Conservation (phyloP, 2,113 vertebrate genomes). For the Azemiops feae region DNA sequence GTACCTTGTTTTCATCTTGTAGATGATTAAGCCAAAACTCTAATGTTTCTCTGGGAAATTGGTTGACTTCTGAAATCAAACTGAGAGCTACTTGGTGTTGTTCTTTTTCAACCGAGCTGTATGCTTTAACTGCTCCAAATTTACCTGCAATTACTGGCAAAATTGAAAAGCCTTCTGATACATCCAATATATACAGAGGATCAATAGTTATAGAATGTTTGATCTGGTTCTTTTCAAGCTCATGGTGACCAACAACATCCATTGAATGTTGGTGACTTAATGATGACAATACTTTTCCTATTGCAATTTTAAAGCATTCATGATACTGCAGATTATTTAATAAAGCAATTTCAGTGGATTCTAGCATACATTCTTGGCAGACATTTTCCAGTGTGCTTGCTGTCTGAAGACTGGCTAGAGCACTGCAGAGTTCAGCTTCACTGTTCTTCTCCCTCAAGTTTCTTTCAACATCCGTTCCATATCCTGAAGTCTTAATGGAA, state of each 20-base stretch:
- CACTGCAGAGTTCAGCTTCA: slow-evolving; percentile 88
- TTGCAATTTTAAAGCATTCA: slow-evolving; percentile 78
- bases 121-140: slow-evolving; percentile 84
- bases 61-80: slow-evolving; percentile 78
- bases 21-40: slow-evolving; percentile 91
- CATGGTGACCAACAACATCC: slow-evolving; percentile 42
- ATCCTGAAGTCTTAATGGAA: slow-evolving; percentile 65
- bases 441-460: slow-evolving; percentile 54
- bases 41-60: slow-evolving; percentile 77
- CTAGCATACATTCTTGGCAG: slow-evolving; percentile 76
- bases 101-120: slow-evolving; percentile 91
- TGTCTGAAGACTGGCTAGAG: slow-evolving; percentile 87
- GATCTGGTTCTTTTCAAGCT: slow-evolving; percentile 32
- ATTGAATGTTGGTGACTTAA: slow-evolving; percentile 63
- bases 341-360: slow-evolving; percentile 88
- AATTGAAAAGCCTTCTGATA: slow-evolving; percentile 94
- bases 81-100: slow-evolving; percentile 83
- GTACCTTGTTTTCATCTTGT: slow-evolving; percentile 82
- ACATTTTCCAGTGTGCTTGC: slow-evolving; percentile 58
- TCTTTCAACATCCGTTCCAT: slow-evolving; percentile 63
- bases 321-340: slow-evolving; percentile 87
- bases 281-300: slow-evolving; percentile 77
- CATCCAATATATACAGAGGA: slow-evolving; percentile 86
- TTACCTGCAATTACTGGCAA: slow-evolving; percentile 86
- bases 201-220: slow-evolving; percentile 47